These are phyloP conservation scores for Chelon labrosus DNA, from an alignment of 2,797 vertebrate genomes.

Conservation along the genomic window DNA sequence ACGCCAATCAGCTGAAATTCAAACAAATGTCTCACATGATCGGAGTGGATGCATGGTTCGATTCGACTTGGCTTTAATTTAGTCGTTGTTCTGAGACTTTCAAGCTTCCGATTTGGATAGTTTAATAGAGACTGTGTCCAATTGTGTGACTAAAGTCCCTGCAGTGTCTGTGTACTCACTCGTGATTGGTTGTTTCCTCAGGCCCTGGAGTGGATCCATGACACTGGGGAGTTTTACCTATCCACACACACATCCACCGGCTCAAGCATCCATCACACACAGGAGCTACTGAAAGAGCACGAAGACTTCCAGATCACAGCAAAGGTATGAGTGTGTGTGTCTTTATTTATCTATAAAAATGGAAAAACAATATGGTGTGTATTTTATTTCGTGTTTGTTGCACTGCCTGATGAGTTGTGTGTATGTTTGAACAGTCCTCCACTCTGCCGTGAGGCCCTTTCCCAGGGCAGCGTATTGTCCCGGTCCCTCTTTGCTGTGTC, in stretches of 20 bases:
- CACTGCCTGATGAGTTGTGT: slow-evolving; percentile 9
- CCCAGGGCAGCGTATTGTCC: slow-evolving; percentile 72
- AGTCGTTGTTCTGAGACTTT: neutral
- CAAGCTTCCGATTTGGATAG: neutral
- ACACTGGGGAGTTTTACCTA: slow-evolving; percentile 98
- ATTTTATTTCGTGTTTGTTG: slow-evolving; percentile 4
- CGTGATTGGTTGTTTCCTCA: slow-evolving; percentile 69
- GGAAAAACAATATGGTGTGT: neutral
- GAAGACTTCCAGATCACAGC: slow-evolving; percentile 99
- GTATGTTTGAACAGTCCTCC: slow-evolving; percentile 48
- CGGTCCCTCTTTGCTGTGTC: slow-evolving; percentile 68
- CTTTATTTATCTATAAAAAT: neutral
- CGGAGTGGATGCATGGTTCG: neutral
- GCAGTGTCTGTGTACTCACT: slow-evolving; percentile 26
- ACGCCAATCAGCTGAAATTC: neutral
- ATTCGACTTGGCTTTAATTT: neutral
- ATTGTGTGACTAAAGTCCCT: slow-evolving; percentile 34
- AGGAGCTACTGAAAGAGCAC: slow-evolving; percentile 96
- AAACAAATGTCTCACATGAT: neutral
- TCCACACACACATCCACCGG: slow-evolving; percentile 98
- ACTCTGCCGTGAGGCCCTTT: slow-evolving; percentile 71
- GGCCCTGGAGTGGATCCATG: slow-evolving; percentile 99
- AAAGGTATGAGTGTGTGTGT: slow-evolving; percentile 83
- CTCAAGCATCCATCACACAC: slow-evolving; percentile 97
- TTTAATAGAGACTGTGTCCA: slow-evolving; percentile 1